These are phyloP conservation scores for Aldrovandia affinis DNA, from an alignment of 2,797 vertebrate species.

Conservation along the genomic window DNA sequence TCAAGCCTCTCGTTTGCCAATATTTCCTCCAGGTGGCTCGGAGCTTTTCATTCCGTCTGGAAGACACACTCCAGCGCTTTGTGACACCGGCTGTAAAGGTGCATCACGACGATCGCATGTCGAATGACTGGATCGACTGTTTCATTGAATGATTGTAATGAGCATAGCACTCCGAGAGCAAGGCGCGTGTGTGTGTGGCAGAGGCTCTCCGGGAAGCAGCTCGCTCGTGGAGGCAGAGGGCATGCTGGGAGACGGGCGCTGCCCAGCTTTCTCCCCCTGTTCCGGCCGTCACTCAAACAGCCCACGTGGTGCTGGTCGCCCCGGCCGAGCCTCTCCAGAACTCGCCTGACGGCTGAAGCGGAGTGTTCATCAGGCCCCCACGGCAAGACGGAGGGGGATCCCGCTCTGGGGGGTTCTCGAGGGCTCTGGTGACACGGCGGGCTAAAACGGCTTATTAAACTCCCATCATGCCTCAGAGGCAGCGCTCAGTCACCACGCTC, in stretches of 20 bases:
- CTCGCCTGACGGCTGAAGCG: not conserved
- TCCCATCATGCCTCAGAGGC: constrained; percentile 16
- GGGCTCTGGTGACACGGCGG: not conserved
- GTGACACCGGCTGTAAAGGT: too few relatives aligned
- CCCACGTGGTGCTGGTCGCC: not conserved
- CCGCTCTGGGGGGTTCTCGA: not conserved
- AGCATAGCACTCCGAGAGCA: not conserved
- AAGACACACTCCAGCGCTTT: too few relatives aligned
- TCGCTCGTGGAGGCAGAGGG: not conserved
- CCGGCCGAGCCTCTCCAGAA: not conserved
- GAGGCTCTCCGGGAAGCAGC: not conserved
- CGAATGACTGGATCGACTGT: not conserved
- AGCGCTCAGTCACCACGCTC: not conserved
- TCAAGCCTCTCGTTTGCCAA: too few relatives aligned
- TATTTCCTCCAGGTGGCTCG: too few relatives aligned
- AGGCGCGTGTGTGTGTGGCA: not conserved
- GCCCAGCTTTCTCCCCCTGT: not conserved
- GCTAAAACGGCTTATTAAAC: not conserved
- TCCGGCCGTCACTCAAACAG: not conserved
- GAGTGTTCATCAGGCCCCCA: not conserved
- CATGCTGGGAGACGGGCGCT: not conserved
- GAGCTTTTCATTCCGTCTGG: too few relatives aligned
- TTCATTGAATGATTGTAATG: not conserved
- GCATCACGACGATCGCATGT: too few relatives aligned
- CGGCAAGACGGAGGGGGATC: not conserved